These are phyloP conservation scores for Drosophila saltans DNA, from an alignment of 1,140 invertebrate genomes.

Conservation along the genomic window DNA sequence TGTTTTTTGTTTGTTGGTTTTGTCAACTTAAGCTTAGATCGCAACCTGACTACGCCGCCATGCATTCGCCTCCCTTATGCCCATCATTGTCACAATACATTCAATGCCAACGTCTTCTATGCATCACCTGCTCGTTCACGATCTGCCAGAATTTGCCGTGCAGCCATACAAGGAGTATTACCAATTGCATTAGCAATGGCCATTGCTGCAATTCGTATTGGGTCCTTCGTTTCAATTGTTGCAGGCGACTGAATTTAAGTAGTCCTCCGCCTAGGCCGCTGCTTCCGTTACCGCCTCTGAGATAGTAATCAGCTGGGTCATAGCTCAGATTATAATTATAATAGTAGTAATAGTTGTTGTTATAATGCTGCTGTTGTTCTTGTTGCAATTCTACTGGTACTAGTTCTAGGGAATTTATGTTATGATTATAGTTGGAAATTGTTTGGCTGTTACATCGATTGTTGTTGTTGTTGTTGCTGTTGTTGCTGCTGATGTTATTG, in stretches of 20 bases:
- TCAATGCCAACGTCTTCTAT: conserved; percentile 60
- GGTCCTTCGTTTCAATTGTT: conserved; percentile 66
- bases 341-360: conserved; percentile 80
- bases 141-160: conserved; percentile 77
- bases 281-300: conserved; percentile 31
- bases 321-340: conserved; percentile 81
- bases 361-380: conserved; percentile 54
- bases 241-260: conserved; percentile 33
- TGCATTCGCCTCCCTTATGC: neutral
- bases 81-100: conserved; percentile 13
- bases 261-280: neutral
- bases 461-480: conserved; percentile 15
- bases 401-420: conserved; percentile 49
- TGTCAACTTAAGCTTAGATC: conserved; percentile 68
- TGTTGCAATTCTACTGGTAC: conserved; percentile 49
- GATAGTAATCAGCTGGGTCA: conserved; percentile 53
- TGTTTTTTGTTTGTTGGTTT: conserved; percentile 37
- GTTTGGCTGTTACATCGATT: conserved; percentile 53
- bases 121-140: conserved; percentile 61
- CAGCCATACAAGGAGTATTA: conserved; percentile 71
- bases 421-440: conserved; percentile 6
- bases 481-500: conserved; percentile 27
- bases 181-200: conserved; percentile 73
- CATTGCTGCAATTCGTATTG: conserved; percentile 71
- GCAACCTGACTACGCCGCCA: conserved; percentile 7